Evolutionary conservation across 2,113 vertebrate genomes (phyloP), one percentile per base, ranked within the genome.

Genomic region (Nothocercus julius): DNA sequence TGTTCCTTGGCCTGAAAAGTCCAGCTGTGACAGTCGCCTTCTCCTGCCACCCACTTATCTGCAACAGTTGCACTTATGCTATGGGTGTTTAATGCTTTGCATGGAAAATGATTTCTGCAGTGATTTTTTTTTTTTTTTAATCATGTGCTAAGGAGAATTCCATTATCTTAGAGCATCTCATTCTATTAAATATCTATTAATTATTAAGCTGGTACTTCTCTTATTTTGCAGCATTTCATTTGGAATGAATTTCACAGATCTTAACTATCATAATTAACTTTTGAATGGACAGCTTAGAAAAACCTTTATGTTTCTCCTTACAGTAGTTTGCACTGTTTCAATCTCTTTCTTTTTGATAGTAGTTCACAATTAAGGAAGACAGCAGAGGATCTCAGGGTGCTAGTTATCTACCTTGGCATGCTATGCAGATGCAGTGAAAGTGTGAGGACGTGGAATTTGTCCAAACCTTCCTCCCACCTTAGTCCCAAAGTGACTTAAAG

Each of bases 341-440:
- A 89, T 70, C 40, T 47, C 54, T 94, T 94, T 90, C 28, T 49
- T 95, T 93, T 94, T 84, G 61, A 8, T 30, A 66, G 16, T 62
- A 40, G 87, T 94, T 96, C 85, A 40, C 93, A 96, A 95, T 93
- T 93, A 96, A 89, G 87, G 68, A 77, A 87, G 19, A 59, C 40
- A 85, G 59, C 32, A 70, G 51, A 82, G 67, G 59, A 84, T 64
- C 56, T 78, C 51, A 56, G 83, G 62, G 87, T 80, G 83, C 83
- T 94, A 38, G 68, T 93, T 97, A 92, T 95, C 83, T 92, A 15
- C 64, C 69, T 95, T 84, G 85, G 82, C 84, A 77, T 91, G 70
- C 51, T 40, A 32, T 54, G 78, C 64, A 64, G 72, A 68, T 91
- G 63, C 88, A 96, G 88, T 73, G 93, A 91, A 85, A 82, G 85